phyloP scores from a whole-genome alignment of 2,113 vertebrate genomes.

The Lagopus leucura region DNA sequence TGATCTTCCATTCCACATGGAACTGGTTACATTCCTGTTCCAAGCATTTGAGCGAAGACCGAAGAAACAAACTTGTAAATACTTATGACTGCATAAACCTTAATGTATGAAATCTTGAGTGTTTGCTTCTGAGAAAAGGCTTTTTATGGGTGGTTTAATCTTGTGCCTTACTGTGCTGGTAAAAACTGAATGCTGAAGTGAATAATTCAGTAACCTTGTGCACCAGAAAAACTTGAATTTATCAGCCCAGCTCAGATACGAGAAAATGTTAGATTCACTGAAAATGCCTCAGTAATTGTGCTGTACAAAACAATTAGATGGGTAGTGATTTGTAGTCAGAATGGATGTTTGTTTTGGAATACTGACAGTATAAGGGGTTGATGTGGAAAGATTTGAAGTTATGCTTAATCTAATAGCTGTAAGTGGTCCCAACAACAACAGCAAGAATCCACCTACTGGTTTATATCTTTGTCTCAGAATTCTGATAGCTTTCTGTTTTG shows the following conservation, averaged over 20 bases:
- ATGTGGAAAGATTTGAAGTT: not conserved
- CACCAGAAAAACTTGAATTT: not conserved
- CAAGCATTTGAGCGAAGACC: not conserved
- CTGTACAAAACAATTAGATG: not conserved
- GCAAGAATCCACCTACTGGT: conserved; percentile 55
- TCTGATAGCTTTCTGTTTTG: conserved; percentile 84
- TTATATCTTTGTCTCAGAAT: conserved; percentile 71
- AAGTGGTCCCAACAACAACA: not conserved
- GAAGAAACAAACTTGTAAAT: not conserved
- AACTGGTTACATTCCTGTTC: not conserved
- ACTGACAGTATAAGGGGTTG: not conserved
- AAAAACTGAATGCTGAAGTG: not conserved
- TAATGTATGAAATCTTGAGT: not conserved
- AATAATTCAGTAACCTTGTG: not conserved
- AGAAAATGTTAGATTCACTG: not conserved
- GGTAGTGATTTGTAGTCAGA: not conserved
- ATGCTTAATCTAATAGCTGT: conserved; percentile 3
- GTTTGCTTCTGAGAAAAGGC: not conserved
- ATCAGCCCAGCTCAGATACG: not conserved
- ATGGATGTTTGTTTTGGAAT: not conserved
- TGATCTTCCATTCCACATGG: not conserved
- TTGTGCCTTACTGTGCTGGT: not conserved
- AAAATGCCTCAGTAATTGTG: not conserved
- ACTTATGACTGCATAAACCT: not conserved
- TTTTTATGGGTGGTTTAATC: not conserved